These are phyloP conservation scores for Gallinago undulata DNA, from an alignment of 2,113 vertebrate genomes.

Conservation along the genomic window DNA sequence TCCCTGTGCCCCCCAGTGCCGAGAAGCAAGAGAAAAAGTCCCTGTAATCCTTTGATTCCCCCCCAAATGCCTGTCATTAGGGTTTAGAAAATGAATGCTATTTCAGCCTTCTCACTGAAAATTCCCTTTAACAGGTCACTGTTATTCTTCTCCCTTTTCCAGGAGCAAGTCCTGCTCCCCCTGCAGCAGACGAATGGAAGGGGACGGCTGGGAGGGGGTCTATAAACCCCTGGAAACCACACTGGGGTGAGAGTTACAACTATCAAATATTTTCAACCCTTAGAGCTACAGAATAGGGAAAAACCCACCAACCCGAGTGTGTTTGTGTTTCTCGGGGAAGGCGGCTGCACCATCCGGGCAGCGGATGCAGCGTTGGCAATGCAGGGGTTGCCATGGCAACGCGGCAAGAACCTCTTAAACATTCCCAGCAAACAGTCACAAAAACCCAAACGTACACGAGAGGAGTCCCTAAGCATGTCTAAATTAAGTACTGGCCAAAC, in stretches of 20 bases:
- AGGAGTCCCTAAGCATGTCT: background rate
- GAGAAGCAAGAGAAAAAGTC: background rate
- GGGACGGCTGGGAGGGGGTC: background rate
- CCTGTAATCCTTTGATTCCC: background rate
- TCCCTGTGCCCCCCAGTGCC: background rate
- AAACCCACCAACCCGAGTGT: fast-evolving
- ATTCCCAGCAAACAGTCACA: background rate
- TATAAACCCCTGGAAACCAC: no score
- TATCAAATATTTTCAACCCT: background rate
- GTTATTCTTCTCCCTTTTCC: background rate
- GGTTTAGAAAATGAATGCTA: background rate
- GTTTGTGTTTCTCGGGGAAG: background rate
- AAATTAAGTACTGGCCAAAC: background rate
- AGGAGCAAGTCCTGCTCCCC: background rate
- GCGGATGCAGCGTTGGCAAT: background rate
- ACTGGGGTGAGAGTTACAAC: background rate
- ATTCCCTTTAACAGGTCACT: background rate
- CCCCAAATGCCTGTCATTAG: background rate
- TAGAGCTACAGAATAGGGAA: background rate
- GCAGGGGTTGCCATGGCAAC: background rate
- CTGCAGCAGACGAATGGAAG: fast-evolving
- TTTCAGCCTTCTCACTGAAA: background rate
- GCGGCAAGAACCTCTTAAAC: background rate
- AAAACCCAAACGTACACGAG: background rate
- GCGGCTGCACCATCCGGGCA: background rate